These are phyloP conservation scores for Leucoraja erinaceus DNA, from an alignment of 2,113 vertebrate genomes.

Conservation along the genomic window DNA sequence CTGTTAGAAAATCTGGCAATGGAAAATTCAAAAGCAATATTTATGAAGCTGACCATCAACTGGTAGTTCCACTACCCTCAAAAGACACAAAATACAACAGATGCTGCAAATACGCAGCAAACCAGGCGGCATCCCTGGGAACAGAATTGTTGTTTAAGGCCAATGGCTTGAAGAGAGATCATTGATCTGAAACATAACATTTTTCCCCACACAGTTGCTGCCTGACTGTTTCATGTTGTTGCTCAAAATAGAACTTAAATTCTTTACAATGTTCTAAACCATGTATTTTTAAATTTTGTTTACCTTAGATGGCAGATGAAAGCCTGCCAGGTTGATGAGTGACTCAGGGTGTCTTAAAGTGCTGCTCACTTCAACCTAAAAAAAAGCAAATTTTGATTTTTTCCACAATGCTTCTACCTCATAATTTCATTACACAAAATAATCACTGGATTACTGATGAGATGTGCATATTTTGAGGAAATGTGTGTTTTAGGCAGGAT, in stretches of 20 bases:
- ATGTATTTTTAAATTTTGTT: conserved; percentile 6
- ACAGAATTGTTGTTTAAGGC: too few relatives aligned
- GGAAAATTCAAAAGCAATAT: neutral
- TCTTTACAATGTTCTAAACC: neutral
- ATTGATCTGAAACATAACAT: too few relatives aligned
- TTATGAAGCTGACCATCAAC: neutral
- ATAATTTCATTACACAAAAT: neutral
- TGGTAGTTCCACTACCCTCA: neutral
- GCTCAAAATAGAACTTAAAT: neutral
- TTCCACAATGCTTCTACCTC: neutral
- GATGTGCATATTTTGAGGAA: neutral
- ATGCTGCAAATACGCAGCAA: too few relatives aligned
- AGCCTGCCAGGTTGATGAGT: conserved; percentile 71
- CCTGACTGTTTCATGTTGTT: neutral
- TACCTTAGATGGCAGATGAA: conserved; percentile 82
- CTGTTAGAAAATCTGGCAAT: neutral
- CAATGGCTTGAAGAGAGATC: too few relatives aligned
- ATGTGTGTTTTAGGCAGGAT: neutral
- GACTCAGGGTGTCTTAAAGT: conserved; percentile 77
- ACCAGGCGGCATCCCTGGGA: too few relatives aligned
- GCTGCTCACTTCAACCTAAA: conserved; percentile 66
- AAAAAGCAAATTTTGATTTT: neutral
- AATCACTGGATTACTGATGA: neutral
- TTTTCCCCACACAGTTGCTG: too few relatives aligned
- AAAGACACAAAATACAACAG: too few relatives aligned